Conservation (phyloP, 2,797 vertebrate genomes). For the Argyrosomus regius region DNA sequence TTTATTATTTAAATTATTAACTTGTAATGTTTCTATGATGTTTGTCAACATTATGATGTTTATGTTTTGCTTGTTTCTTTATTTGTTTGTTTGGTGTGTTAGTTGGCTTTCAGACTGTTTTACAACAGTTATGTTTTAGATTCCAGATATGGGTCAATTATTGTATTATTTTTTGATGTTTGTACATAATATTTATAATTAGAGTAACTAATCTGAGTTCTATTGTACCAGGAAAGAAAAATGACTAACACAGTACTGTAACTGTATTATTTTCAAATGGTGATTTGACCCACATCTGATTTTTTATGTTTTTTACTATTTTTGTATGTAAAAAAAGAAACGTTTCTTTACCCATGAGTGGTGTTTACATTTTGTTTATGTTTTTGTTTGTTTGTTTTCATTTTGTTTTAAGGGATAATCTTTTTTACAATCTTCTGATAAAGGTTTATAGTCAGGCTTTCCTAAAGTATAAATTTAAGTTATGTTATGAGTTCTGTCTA, state of each 20-base stretch:
- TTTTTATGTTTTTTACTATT: slow-evolving; percentile 14
- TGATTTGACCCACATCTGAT: slow-evolving; percentile 50
- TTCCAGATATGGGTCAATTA: slow-evolving; percentile 44
- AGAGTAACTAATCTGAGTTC: not conserved
- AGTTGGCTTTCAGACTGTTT: slow-evolving; percentile 37
- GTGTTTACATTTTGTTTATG: slow-evolving; percentile 48
- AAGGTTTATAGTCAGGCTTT: not conserved
- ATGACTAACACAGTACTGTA: not conserved
- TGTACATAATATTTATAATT: not conserved
- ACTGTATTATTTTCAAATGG: not conserved
- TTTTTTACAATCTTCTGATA: not conserved
- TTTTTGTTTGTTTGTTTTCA: slow-evolving; percentile 30
- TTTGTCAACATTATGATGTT: slow-evolving; percentile 53
- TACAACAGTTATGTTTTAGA: slow-evolving; percentile 1
- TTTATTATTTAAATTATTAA: not conserved
- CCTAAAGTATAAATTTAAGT: not conserved
- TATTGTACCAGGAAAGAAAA: not conserved
- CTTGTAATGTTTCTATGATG: slow-evolving; percentile 49
- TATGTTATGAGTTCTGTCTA: no score
- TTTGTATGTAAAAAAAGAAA: slow-evolving; percentile 7
- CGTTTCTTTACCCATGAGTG: slow-evolving; percentile 28
- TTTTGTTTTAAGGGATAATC: slow-evolving; percentile 16
- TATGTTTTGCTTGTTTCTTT: slow-evolving; percentile 47
- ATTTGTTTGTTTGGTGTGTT: slow-evolving; percentile 34
- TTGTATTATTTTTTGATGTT: not conserved